Evolutionary conservation across 2,888 invertebrate genomes (phyloP).

Genomic region (Cordylochernes scorpioides): DNA sequence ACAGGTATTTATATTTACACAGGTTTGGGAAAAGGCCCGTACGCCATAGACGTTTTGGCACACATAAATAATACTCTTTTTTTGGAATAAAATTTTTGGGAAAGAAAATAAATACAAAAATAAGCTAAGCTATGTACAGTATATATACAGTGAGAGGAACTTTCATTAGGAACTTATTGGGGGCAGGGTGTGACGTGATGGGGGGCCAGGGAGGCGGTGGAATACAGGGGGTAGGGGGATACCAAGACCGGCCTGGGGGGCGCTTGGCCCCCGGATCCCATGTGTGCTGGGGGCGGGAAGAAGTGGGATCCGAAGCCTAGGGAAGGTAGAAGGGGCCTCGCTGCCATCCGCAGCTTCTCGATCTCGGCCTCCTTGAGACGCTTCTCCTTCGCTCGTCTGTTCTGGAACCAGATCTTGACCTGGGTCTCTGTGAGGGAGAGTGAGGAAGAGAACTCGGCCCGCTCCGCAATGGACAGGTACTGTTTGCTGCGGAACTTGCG

Average conservation of each 20-base stretch:
- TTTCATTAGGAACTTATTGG: too few relatives aligned
- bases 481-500: constrained; percentile 81
- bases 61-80: too few relatives aligned
- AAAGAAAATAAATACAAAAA: too few relatives aligned
- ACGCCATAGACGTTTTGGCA: too few relatives aligned
- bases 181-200: constrained; percentile 6
- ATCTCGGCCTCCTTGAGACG: constrained; percentile 82
- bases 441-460: constrained; percentile 76
- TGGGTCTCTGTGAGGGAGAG: constrained; percentile 75
- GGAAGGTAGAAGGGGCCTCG: constrained; percentile 45
- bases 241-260: constrained; percentile 6
- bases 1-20: too few relatives aligned
- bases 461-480: constrained; percentile 75
- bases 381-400: constrained; percentile 60
- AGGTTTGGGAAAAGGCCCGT: too few relatives aligned
- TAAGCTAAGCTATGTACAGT: too few relatives aligned
- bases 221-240: constrained; percentile 11
- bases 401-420: constrained; percentile 33
- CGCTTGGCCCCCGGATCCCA: constrained; percentile 3
- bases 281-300: constrained; percentile 5
- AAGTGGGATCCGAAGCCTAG: constrained; percentile 22
- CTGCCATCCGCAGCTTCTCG: constrained; percentile 66
- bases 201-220: constrained; percentile 1
- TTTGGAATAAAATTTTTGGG: too few relatives aligned
- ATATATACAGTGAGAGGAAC: too few relatives aligned